Base-by-base conservation (phyloP, 2,797 vertebrate genomes). In the Rhabdophis nuchalis region DNA sequence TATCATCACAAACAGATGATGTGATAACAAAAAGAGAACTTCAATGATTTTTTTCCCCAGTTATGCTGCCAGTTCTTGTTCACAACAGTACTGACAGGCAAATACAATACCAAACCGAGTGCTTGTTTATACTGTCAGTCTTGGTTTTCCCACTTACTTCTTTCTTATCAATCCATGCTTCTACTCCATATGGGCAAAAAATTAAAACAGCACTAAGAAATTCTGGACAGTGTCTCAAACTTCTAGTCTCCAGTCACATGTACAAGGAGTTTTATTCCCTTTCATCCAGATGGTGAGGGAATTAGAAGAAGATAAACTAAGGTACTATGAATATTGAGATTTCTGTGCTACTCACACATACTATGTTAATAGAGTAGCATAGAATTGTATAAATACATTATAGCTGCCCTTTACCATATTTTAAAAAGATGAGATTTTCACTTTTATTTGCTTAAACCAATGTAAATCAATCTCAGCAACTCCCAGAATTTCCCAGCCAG, bases 1-100 rank as follows among this genome's bases (percentile, higher is more conserved):
- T 25, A 91, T 87, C 88, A 88, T 0, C 91, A 91, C 95, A 90
- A 93, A 11, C 54, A 18, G 16, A 50, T 23, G 86, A 32, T 32
- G 5, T 86, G 5, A 36, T 85, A n/a, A 32, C 77, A 32, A 87
- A 36, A 29, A 52, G n/a, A 16, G 1, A 54, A 6, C 3, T 61
- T 16, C 32, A 36, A 32, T 7, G 18, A 68, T 20, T 52, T n/a
- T 7, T 29, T 61, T 85, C 25, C 86, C 3, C 41, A 87, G 54
- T 3, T 13, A 18, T 13, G 16, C 41, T 86, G 27, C 20, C 3
- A 57, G 7, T 5, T 20, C 3, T 89, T 64, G 29, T 92, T 41
- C 14, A 16, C 14, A 64, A 36, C 16, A 87, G 6, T 46, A 87
- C 1, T 41, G 36, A 87, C 52, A 50, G 61, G n/a, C 60, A 87